Conservation (phyloP, 2,113 vertebrate genomes). For the Meleagris gallopavo region DNA sequence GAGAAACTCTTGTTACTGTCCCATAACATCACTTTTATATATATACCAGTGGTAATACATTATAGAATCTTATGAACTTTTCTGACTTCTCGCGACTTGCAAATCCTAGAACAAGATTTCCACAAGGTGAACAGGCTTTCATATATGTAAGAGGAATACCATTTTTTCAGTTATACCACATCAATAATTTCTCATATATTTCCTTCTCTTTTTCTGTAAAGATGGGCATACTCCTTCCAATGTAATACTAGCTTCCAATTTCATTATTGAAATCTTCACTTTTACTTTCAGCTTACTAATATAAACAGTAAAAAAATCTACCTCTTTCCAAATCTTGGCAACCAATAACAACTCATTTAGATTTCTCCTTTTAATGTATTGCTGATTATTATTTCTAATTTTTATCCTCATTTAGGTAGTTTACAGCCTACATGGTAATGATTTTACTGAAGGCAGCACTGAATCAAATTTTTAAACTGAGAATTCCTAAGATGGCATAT, state of each 20-base stretch:
- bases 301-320: constrained; percentile 22
- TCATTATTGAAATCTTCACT: constrained; percentile 10
- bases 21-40: neutral
- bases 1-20: neutral
- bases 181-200: neutral
- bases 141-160: neutral
- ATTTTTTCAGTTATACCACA: neutral
- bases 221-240: neutral
- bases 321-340: neutral
- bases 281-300: constrained; percentile 26
- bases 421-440: neutral
- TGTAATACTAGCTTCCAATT: constrained; percentile 5
- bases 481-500: neutral
- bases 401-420: neutral
- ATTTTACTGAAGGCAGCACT: neutral
- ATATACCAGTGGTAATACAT: neutral
- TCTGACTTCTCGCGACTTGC: neutral
- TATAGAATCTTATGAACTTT: neutral
- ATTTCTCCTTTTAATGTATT: neutral
- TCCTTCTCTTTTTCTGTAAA: constrained; percentile 5
- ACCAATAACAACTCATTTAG: neutral
- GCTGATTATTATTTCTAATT: neutral
- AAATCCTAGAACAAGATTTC: neutral
- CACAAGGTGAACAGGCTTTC: neutral
- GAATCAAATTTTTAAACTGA: constrained; percentile 27